Evolutionary conservation across 2,113 vertebrate genomes (phyloP), one percentile per base, ranked within the genome.

Genomic region (Oriolus oriolus): DNA sequence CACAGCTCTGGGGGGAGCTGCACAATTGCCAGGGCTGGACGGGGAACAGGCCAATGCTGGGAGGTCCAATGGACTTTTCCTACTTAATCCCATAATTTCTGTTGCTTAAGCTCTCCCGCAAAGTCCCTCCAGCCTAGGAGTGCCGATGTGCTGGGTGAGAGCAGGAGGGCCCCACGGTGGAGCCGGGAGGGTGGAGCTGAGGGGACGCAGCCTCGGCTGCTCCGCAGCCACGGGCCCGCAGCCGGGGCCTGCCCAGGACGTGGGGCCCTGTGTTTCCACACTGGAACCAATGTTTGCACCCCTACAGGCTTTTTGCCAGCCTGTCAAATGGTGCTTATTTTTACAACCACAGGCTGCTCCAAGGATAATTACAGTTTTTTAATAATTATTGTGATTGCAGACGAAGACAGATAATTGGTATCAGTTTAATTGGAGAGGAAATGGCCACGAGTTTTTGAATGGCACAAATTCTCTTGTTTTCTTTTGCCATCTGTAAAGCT

Each of bases 381-480:
- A 92, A 41, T 37, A 94, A 95, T 97, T 97, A 86, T 63, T 96
- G 92, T 91, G 80, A 76, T 93, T 93, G 91, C 42, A 12, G 89
- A 87, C 9, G 13, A 39, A 41, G 88, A 45, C 85, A 85, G 90
- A 87, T 87, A 68, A 88, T 88, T 96, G 95, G 44, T 95, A 89
- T 59, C 78, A 31, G 65, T 85, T 93, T 95, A 96, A 95, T 86
- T 96, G 94, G 92, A 96, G 92, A 87, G 80, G 35, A 98, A 97
- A 91, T 65, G 91, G 83, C 84, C 94, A 82, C 23, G 27, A 54
- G 84, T 76, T 97, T 96, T 49, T 79, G 68, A 97, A 77, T 64
- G 74, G 93, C 19, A 17, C 11, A 84, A 93, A 49, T 93, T 59
- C 31, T 26, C 45, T 64, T 60, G 16, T 84, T 73, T n/a, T 84